Evolutionary conservation across 2,797 vertebrate species (phyloP), one percentile per base, ranked within the genome.

Genomic region (Pitangus sulphuratus): DNA sequence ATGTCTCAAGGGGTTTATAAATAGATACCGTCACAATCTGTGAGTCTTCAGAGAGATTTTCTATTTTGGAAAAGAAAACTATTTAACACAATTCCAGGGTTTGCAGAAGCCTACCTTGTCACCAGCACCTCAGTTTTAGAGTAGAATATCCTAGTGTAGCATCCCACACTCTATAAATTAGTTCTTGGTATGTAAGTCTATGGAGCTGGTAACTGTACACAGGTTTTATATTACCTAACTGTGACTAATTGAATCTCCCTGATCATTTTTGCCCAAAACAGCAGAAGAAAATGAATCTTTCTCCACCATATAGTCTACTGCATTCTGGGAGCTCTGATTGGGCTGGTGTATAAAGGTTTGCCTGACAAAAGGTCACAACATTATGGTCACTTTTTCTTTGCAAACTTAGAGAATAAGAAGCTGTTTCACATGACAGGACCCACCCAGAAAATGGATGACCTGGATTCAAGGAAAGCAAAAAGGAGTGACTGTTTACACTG

Each of bases 1-100:
- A 53, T 75, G n/a, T 82, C 89, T 83, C 35, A 58, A 24, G 57
- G 61, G 64, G 83, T 89, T 94, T 80, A 93, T 74, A 92, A 94
- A 84, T 54, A 84, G 68, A 39, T 20, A 35, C 48, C 80, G 35
- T 56, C 30, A 77, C 50, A 85, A 83, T 83, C 48, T 85, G 33
- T 57, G 53, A 80, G 60, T 87, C 19, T 80, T 90, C 57, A 89
- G 35, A 89, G 8, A 70, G 5, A 12, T 68, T 90, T 84, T 84
- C 56, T 86, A 9, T 82, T 87, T 84, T 58, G 28, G 47, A 80
- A 83, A 76, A 70, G 11, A 94, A 93, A 90, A 50, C 9, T 82
- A 51, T 54, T 86, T 54, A 94, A 2, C 40, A 33, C 4, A 76
- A 30, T 14, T 86, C 20, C 35, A 84, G n/a, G 33, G 7, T 85